These are phyloP conservation scores for Cynaeus angustus DNA, from an alignment of 2,888 invertebrate species.

Conservation along the genomic window DNA sequence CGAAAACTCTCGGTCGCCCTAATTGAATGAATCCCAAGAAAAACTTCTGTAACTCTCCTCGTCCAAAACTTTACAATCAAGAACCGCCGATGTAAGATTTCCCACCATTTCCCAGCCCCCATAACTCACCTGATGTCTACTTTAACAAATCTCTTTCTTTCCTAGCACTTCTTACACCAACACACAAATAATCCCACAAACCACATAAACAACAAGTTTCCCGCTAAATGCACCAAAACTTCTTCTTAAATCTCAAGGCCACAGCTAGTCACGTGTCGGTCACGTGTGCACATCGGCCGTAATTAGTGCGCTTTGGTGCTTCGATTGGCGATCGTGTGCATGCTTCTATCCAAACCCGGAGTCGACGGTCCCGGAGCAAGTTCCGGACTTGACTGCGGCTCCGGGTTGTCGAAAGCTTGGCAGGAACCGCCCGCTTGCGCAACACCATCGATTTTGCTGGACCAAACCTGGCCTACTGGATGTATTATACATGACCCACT, in stretches of 20 bases:
- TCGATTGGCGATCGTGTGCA: constrained; percentile 39
- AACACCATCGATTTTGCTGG: constrained; percentile 67
- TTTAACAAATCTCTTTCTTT: neutral
- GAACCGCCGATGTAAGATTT: neutral
- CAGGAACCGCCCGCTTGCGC: constrained; percentile 65
- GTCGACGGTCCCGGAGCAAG: constrained; percentile 51
- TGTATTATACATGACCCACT: constrained; percentile 69
- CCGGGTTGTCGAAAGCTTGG: constrained; percentile 64
- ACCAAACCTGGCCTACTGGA: constrained; percentile 68
- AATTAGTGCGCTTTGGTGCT: constrained; percentile 22
- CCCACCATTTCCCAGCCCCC: neutral
- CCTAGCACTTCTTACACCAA: constrained; percentile 1
- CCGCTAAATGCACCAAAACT: neutral
- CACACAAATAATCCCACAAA: constrained; percentile 6
- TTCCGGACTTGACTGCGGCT: constrained; percentile 65
- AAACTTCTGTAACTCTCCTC: neutral
- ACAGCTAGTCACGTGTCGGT: constrained; percentile 23
- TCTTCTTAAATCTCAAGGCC: constrained; percentile 4
- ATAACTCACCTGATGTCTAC: neutral
- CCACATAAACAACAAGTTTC: neutral
- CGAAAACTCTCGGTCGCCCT: neutral
- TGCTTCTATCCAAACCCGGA: constrained; percentile 20
- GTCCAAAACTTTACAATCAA: neutral
- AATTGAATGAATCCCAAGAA: constrained; percentile 3
- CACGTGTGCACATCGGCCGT: constrained; percentile 24